Base-by-base conservation (phyloP, 37 sponge, comb jelly and placozoan species). In the Diacarnus erythraeanus region DNA sequence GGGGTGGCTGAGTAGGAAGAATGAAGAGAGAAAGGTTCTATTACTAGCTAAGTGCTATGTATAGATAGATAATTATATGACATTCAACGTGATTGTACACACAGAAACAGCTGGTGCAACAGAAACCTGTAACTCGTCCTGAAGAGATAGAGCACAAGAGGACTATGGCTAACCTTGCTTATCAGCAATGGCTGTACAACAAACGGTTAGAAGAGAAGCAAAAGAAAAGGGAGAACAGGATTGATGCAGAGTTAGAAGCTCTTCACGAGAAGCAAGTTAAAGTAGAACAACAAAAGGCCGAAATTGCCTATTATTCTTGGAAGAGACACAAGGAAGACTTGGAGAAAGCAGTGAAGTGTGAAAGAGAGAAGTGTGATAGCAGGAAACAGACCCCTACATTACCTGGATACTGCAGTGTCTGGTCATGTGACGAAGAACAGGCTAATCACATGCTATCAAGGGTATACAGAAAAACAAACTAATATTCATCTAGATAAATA, bases 341-440 rank as follows among this genome's bases (percentile, higher is more conserved):
- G 23, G 86, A 92, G 59, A 29, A 56, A 15, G 58, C 51, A 34
- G 43, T 75, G 25, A 39, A 75, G 65, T 72, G 64, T 23, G 64
- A 6, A 5, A 61, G 51, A 47, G 51, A 47, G 12, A 47, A 47
- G 10, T 12, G 10, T 47, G 51, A 47, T 47, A 47, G 51, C 51
- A 47, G 51, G 51, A 6, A 38, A 6, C 18, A 64, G 9, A 93
- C 94, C 1, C 94, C 94, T 9, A 17, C 84, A 25, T 44, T 93
- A 22, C 90, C 94, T 27, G 94, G 94, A 1, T 93, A 93, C 72
- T 89, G 86, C 73, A 93, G 94, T 86, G 94, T 93, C 57, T 93
- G 94, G 94, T 81, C 78, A 41, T 93, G 94, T 79, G 94, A 93
- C 47, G 51, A 64, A 3, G 79, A 88, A 27, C 33, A 89, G 56